Conservation (phyloP, 2,113 vertebrate genomes). For the Aleadryas rufinucha region DNA sequence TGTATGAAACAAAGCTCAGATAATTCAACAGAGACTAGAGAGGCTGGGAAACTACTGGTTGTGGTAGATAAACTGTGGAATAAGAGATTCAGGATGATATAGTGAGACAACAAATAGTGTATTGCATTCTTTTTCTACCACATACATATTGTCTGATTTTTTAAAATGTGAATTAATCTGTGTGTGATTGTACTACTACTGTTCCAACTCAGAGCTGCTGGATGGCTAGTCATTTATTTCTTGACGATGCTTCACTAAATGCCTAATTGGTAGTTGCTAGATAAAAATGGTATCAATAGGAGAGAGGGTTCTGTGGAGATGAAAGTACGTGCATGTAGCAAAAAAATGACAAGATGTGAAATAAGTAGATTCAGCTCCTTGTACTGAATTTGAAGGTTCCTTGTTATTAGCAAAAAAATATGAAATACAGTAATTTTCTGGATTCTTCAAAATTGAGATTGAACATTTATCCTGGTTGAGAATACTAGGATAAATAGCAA, state of each 20-base stretch:
- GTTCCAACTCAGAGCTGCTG: not conserved
- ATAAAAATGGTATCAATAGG: not conserved
- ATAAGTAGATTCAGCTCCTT: not conserved
- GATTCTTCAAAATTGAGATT: not conserved
- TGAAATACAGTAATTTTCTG: not conserved
- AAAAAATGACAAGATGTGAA: not conserved
- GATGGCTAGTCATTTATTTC: not conserved
- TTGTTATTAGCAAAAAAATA: not conserved
- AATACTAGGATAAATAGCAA: not conserved
- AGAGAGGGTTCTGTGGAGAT: not conserved
- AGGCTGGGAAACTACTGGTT: not conserved
- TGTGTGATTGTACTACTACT: not conserved
- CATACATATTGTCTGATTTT: not conserved
- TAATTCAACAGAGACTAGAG: not conserved
- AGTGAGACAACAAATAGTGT: not conserved
- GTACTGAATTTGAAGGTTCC: not conserved
- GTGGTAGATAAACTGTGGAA: not conserved
- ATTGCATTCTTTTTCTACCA: not conserved
- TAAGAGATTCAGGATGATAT: not conserved
- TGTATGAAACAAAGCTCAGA: not conserved
- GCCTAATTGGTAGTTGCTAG: not conserved
- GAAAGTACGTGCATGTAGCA: not conserved
- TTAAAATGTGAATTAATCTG: not conserved
- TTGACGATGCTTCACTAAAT: not conserved
- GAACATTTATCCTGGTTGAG: not conserved